Evolutionary conservation across 1,140 invertebrate genomes (phyloP), one percentile per base, ranked within the genome.

Genomic region (Drosophila ercepeae): DNA sequence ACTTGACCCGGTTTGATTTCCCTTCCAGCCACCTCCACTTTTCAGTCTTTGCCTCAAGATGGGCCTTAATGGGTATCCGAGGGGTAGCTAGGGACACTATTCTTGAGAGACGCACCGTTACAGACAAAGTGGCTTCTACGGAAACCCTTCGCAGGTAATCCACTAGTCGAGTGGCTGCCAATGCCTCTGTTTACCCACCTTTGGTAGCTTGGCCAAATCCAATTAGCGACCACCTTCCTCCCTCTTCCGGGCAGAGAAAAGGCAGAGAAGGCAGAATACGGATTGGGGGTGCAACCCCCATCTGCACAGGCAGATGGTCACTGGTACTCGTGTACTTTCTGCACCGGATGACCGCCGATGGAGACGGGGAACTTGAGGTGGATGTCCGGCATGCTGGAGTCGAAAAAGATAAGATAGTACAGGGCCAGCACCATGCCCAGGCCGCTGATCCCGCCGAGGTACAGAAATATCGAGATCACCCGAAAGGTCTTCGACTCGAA

Each of bases 341-440:
- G 89, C 48, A 89, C 81, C 16, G 86, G 89, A 11, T 84, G 74
- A 0, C 86, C 89, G 13, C 89, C 89, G 32, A 91, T 84, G 1
- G 89, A 89, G 46, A 91, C 75, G 11, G 89, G 89, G 42, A 91
- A 91, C 61, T 81, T 84, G 18, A 89, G 52, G 65, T 91, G 86
- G 19, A 91, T 91, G 34, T 89, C 89, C 41, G 89, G 89, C 89
- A 91, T 91, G 46, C 71, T 48, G 23, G 89, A 91, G 52, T 91
- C 89, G 11, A 90, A 91, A 57, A 91, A 91, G 5, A 91, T 36
- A 0, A 91, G 63, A 39, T 75, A 91, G 48, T 91, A 91, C 1
- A 91, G 39, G 8, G 89, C 89, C 45, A 91, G 25, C 3, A 54
- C 55, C 76, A 90, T 78, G 58, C 89, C 89, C 67, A 91, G 42